Conservation (phyloP, 1,140 invertebrate genomes). For the Vanessa atalanta region DNA sequence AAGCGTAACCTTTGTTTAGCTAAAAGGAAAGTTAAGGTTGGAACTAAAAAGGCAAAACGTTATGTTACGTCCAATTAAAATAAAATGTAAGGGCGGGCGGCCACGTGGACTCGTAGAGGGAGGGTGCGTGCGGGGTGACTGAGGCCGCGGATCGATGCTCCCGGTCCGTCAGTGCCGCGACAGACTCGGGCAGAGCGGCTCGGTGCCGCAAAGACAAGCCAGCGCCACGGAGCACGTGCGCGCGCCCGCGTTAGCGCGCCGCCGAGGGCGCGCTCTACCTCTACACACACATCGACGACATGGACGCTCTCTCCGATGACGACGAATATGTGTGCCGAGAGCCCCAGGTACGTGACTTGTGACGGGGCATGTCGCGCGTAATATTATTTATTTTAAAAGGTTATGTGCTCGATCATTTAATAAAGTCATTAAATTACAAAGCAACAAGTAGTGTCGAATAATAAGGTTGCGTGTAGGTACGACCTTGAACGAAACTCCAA, state of each 20-base stretch:
- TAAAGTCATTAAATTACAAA: conserved; percentile 31
- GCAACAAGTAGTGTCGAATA: conserved; percentile 68
- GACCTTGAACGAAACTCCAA: conserved; percentile 58
- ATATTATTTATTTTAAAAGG: conserved; percentile 8
- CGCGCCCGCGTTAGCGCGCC: conserved; percentile 64
- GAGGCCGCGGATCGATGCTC: conserved; percentile 61
- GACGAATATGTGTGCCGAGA: conserved; percentile 71
- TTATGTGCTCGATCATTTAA: conserved; percentile 29
- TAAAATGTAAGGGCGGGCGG: conserved; percentile 49
- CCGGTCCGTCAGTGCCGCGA: conserved; percentile 69
- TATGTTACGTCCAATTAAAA: conserved; percentile 7
- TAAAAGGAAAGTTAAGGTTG: neutral
- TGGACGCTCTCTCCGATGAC: conserved; percentile 78
- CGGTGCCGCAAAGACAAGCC: conserved; percentile 59
- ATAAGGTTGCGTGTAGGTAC: conserved; percentile 56
- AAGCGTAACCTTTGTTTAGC: neutral
- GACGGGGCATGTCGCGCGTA: conserved; percentile 16
- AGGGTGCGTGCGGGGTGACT: conserved; percentile 47
- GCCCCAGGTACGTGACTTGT: conserved; percentile 60
- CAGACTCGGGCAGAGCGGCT: conserved; percentile 69
- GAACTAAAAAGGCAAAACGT: neutral
- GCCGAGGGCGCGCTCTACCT: conserved; percentile 58
- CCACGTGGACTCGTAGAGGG: conserved; percentile 51
- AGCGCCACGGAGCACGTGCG: conserved; percentile 69
- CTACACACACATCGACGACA: conserved; percentile 54